Conservation (phyloP, 2,888 invertebrate species). For the Falcaria lacertinaria region DNA sequence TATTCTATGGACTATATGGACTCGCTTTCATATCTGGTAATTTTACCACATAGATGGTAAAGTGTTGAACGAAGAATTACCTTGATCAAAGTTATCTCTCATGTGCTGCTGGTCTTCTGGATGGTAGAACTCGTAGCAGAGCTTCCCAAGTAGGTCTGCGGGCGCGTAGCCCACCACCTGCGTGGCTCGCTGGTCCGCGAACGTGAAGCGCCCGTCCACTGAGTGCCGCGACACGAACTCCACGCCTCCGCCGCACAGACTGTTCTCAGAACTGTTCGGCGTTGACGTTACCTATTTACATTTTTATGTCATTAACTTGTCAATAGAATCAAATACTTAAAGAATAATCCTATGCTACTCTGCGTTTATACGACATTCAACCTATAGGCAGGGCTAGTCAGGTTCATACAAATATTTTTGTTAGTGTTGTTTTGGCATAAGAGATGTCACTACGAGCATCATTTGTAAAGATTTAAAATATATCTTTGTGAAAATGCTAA, state of each 20-base stretch:
- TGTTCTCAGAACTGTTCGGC: slow-evolving; percentile 93
- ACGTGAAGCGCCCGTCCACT: slow-evolving; percentile 98
- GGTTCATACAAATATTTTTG: no score
- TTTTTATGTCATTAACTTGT: background rate
- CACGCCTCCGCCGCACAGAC: slow-evolving; percentile 87
- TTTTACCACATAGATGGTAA: no score
- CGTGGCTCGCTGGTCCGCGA: slow-evolving; percentile 98
- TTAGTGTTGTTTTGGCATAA: no score
- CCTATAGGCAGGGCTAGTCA: no score
- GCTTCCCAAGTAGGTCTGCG: slow-evolving; percentile 95
- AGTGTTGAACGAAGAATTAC: slow-evolving; percentile 63
- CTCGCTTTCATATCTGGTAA: no score
- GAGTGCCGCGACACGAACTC: slow-evolving; percentile 99
- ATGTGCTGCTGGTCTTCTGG: slow-evolving; percentile 98
- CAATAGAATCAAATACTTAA: no score
- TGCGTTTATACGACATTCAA: no score
- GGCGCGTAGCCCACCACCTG: slow-evolving; percentile 95
- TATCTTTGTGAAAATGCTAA: no score
- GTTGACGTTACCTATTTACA: slow-evolving; percentile 91
- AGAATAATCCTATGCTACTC: no score
- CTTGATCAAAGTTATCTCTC: slow-evolving; percentile 98
- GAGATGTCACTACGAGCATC: no score
- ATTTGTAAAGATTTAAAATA: no score
- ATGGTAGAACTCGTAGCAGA: slow-evolving; percentile 98
- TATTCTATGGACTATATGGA: no score